These are phyloP conservation scores for Platycnemis pennipes DNA, from an alignment of 2,888 invertebrate genomes.

Conservation along the genomic window DNA sequence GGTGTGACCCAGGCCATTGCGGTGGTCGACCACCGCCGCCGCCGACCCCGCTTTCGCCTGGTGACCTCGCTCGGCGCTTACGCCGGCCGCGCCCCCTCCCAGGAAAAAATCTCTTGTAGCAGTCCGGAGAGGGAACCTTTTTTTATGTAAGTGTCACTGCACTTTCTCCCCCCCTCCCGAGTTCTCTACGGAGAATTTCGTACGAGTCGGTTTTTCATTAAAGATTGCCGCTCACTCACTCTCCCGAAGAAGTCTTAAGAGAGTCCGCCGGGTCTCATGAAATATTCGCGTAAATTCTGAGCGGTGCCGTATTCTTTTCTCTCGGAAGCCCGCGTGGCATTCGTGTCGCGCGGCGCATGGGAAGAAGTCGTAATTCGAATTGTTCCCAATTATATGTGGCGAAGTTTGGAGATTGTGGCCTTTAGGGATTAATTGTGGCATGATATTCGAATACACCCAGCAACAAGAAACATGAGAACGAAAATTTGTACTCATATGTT, in stretches of 20 bases:
- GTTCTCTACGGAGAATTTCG: neutral
- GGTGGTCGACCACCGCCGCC: neutral
- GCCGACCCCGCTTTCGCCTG: neutral
- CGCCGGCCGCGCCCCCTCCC: too few relatives aligned
- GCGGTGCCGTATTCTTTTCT: too few relatives aligned
- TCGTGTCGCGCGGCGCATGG: too few relatives aligned
- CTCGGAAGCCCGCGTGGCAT: too few relatives aligned
- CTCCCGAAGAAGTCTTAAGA: too few relatives aligned
- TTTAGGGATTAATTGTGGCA: too few relatives aligned
- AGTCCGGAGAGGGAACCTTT: neutral
- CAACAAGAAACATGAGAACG: too few relatives aligned
- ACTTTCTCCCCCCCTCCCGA: neutral
- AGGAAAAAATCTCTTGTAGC: neutral
- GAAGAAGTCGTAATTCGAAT: too few relatives aligned
- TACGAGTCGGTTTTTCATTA: neutral
- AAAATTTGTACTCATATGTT: too few relatives aligned
- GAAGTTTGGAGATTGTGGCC: too few relatives aligned
- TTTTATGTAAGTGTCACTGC: neutral
- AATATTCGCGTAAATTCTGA: neutral
- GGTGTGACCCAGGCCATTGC: slow-evolving; percentile 1
- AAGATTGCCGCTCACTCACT: neutral
- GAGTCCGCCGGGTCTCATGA: neutral
- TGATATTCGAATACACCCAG: too few relatives aligned
- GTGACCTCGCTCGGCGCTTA: neutral
- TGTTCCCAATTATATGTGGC: too few relatives aligned